Base-by-base conservation (phyloP, 2,888 invertebrate species). In the Ectemnius lituratus region DNA sequence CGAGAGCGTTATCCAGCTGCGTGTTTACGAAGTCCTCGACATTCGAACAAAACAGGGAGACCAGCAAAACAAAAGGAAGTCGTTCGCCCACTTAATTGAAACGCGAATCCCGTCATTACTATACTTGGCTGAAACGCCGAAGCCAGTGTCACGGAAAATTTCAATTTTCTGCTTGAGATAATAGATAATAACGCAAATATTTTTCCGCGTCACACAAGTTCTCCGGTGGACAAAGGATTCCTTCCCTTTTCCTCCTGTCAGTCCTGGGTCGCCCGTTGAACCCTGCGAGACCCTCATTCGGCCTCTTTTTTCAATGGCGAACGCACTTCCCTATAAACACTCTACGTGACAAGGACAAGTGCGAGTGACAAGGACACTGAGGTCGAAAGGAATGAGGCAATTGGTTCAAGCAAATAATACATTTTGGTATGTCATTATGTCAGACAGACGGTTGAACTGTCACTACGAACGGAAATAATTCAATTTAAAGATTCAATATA, bases 121-220 rank as follows among this genome's bases (percentile, higher is more conserved):
- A 73, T 75, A 37, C 37, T 78, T 73, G 60, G 47, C 67, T 45
- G 73, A 70, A 71, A 37, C 6, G 67, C 69, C 73, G 20, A 23
- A 52, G 49, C 71, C 76, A 63, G 64, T 71, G 68, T 73, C 71
- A 78, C 62, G 76, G 82, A 82, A 81, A 82, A 77, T 81, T 81
- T 77, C 77, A 81, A 81, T 81, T 81, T 81, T 81, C 81, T 75
- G 80, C 82, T 72, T 77, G 80, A 78, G 82, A 60, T 81, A 77
- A 79, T 82, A 82, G 81, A 81, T 81, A 81, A 81, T 78, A 81
- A 81, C 81, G 81, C 77, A 82, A 82, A 81, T 82, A 81, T 81
- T 81, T 81, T 82, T 77, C 82, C 82, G 77, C 77, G 68, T 72
- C 77, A 82, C 80, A 71, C 73, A 80, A 78, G 75, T 81, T 66